phyloP scores from a whole-genome alignment of 2,888 invertebrate genomes.

The Hirudinaria manillensis region DNA sequence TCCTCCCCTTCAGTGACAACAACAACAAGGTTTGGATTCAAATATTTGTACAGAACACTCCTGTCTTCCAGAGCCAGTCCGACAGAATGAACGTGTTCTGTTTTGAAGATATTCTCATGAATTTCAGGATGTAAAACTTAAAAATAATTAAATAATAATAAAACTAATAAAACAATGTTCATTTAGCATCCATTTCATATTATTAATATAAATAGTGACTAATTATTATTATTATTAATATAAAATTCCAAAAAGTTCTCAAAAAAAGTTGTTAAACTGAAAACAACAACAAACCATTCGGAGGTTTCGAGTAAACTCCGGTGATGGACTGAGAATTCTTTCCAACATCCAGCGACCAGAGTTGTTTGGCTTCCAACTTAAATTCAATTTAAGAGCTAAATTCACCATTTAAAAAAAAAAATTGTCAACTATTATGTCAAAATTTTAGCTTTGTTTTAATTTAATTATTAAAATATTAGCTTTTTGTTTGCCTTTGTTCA shows the following conservation, averaged over 20 bases:
- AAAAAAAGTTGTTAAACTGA: neutral
- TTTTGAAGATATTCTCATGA: slow-evolving; percentile 13
- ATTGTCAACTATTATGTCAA: too few relatives aligned
- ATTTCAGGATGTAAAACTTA: neutral
- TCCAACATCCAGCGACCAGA: slow-evolving; percentile 71
- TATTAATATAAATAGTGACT: too few relatives aligned
- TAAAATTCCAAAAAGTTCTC: too few relatives aligned
- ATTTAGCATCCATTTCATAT: too few relatives aligned
- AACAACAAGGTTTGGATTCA: slow-evolving; percentile 85
- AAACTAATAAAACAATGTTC: neutral
- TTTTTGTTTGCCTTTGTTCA: neutral
- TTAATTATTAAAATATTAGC: too few relatives aligned
- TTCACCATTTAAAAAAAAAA: neutral
- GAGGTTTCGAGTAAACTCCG: slow-evolving; percentile 50
- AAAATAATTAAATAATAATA: neutral
- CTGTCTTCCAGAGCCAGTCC: slow-evolving; percentile 90
- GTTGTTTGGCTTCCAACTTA: slow-evolving; percentile 63
- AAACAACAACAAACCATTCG: slow-evolving; percentile 44
- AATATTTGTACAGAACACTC: slow-evolving; percentile 93
- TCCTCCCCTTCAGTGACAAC: slow-evolving; percentile 38
- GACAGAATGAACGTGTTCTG: slow-evolving; percentile 75
- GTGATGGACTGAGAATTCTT: slow-evolving; percentile 58
- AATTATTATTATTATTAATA: too few relatives aligned
- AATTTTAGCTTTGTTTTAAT: too few relatives aligned
- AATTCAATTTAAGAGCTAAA: slow-evolving; percentile 31